Base-by-base conservation (phyloP, 2,113 vertebrate genomes). In the Indicator maculatus region DNA sequence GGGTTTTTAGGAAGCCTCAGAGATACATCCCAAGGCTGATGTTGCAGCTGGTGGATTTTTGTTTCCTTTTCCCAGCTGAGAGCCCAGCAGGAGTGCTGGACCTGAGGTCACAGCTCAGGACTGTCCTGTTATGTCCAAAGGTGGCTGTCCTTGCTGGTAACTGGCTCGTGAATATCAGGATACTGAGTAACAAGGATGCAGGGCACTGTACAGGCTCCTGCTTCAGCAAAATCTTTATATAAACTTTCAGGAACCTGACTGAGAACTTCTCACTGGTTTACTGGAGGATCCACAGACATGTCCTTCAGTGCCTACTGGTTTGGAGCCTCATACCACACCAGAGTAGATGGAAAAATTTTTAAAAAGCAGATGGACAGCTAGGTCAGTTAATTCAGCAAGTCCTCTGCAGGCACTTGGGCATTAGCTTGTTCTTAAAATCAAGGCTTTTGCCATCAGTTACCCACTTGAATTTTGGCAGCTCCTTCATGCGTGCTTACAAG, bases 391-490 rank as follows among this genome's bases (percentile, higher is more conserved):
- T 92, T 60, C 81, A 73, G 61, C 66, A 61, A 86, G 53, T 80
- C 41, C 33, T 83, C 60, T 78, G 63, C 78, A 83, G 64, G 28
- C 50, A 41, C 38, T 52, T 52, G 81, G 59, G 53, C 47, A 75
- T 78, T 45, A 38, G 38, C 56, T 84, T 95, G 78, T 52, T 63
- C 58, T 86, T 88, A 71, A 88, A 94, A 89, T 56, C 20, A 4
- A 88, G 92, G 86, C 86, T 88, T 89, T 74, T 83, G 58, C 55
- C 69, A 88, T 84, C 86, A 44, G 65, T 78, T 86, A 87, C 86
- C 91, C 90, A n/a, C 86, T 95, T 64, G 80, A 71, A 78, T 92
- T 88, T 67, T 94, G 95, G 95, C 95, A 96, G 83, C 92, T 93
- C 77, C 80, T 83, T 64, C 76, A 30, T 86, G 77, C 74, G 0